Evolutionary conservation across 2,113 vertebrate species (phyloP), one percentile per base, ranked within the genome.

Genomic region (Catagonus wagneri): DNA sequence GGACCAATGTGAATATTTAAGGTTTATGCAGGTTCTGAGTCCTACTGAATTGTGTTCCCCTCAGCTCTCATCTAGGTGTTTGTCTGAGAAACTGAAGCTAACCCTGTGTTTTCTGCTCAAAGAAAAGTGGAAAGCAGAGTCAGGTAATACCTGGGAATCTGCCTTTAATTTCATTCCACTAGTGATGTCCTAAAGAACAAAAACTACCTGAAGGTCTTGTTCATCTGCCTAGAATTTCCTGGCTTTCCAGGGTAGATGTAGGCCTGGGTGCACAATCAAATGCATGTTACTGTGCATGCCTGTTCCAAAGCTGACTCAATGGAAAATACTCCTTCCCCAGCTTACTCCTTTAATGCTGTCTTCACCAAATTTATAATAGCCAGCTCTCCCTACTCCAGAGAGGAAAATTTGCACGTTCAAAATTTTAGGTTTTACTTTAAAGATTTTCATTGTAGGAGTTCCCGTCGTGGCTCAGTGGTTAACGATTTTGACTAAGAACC

Each of bases 161-260:
- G 66, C 16, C 60, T 83, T 69, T 44, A 17, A 36, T 61, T 34
- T 56, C 23, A 4, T 50, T 29, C 15, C 27, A 25, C 17, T 8
- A 44, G 14, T 5, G 50, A 65, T 25, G 7, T 58, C 10, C 29
- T 52, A 61, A 50, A 11, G 50, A 63, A 58, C 44, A 15, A 79
- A 83, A 63, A 15, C 27, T 36, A 17, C 7, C 0, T 15, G 3
- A 13, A n/a, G 32, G 13, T 32, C 50, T 17, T 66, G 3, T 27
- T 22, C 72, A 50, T 32, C 22, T n/a, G 3, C 13, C 4, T 7
- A 20, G 63, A 75, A 36, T 36, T 25, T 17, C 19, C 6, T n/a
- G 9, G 19, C 22, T 16, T 2, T 63, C 0, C 60, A 7, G n/a
- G 20, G 2, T 1, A 44, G 72, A 11, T 34, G 7, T 7, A 12